These are phyloP conservation scores for Podarcis lilfordi DNA, from an alignment of 2,797 vertebrate genomes.

Conservation along the genomic window DNA sequence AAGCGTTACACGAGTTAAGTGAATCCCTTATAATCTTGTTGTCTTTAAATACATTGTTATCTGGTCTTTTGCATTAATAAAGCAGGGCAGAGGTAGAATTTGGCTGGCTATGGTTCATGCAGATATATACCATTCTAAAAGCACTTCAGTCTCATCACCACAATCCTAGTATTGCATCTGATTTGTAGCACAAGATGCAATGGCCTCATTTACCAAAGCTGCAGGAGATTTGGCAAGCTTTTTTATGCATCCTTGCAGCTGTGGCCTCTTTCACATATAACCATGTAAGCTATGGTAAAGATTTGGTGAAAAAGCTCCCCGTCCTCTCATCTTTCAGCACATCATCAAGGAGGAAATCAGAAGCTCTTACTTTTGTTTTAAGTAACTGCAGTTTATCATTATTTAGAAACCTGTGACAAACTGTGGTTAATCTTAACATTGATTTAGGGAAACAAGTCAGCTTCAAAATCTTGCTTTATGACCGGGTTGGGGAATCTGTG, in stretches of 20 bases:
- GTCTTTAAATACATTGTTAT: neutral
- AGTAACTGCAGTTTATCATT: no score
- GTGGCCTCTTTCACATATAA: neutral
- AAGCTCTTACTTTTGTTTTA: no score
- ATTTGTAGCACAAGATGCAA: neutral
- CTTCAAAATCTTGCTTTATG: no score
- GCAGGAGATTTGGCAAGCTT: neutral
- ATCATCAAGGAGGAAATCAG: neutral
- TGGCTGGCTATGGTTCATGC: neutral
- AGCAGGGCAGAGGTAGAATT: neutral
- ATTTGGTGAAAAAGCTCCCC: neutral
- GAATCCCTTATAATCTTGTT: neutral
- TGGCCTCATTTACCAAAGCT: neutral
- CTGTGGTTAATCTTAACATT: no score
- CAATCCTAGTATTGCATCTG: neutral
- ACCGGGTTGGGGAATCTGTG: no score
- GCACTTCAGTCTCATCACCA: neutral
- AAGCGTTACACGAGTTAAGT: neutral
- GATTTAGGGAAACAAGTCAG: no score
- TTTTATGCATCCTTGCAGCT: neutral
- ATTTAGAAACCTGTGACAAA: no score
- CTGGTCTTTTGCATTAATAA: neutral
- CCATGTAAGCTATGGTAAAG: neutral
- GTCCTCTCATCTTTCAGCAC: neutral
- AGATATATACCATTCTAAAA: neutral